phyloP scores from a whole-genome alignment of 1,140 invertebrate genomes.

The Hyposmocoma kahamanoa region DNA sequence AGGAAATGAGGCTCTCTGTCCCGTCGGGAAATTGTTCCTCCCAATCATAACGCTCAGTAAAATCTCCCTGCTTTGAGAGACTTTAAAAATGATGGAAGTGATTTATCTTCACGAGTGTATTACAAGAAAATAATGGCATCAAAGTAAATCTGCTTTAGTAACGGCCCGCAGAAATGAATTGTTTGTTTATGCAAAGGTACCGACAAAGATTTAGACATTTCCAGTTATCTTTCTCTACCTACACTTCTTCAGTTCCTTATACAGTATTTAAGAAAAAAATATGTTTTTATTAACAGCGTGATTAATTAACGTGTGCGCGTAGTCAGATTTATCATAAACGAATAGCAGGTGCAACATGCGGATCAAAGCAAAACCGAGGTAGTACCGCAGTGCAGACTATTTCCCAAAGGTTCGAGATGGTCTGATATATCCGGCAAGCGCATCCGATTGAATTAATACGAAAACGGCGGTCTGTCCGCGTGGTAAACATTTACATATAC shows the following conservation, averaged over 20 bases:
- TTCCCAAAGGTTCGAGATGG: conserved; percentile 52
- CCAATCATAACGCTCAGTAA: conserved; percentile 57
- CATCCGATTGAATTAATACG: conserved; percentile 64
- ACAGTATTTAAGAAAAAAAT: no score
- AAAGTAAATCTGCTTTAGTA: conserved; percentile 22
- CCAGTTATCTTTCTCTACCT: no score
- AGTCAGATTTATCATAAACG: no score
- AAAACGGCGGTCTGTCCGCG: conserved; percentile 31
- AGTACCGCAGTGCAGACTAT: no score
- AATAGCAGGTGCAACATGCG: no score
- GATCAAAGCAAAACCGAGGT: conserved; percentile 35
- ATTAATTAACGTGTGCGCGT: no score
- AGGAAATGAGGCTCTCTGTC: conserved; percentile 66
- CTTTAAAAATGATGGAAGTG: conserved; percentile 57
- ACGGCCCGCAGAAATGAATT: not conserved
- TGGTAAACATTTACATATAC: conserved; percentile 50
- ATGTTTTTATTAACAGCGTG: no score
- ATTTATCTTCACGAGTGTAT: conserved; percentile 55
- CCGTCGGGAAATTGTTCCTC: conserved; percentile 64
- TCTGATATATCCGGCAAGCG: conserved; percentile 43
- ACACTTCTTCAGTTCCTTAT: no score
- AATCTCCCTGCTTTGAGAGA: conserved; percentile 53
- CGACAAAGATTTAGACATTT: no score
- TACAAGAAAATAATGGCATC: conserved; percentile 34
- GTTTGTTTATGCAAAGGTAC: not conserved